Evolutionary conservation across 2,888 invertebrate genomes (phyloP), one percentile per base, ranked within the genome.

Genomic region (Lithophane socia): DNA sequence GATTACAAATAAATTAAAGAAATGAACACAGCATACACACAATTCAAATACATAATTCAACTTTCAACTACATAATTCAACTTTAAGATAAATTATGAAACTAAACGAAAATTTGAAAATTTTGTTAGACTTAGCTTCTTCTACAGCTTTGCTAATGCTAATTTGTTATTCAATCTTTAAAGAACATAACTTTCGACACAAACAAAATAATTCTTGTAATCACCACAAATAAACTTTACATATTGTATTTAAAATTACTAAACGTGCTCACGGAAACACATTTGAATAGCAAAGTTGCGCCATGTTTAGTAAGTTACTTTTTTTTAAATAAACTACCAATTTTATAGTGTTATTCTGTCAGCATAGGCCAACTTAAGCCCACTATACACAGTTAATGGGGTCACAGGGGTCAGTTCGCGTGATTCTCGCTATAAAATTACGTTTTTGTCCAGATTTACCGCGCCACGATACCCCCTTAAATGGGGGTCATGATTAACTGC

Each of bases 371-470:
- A 73, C 44, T 75, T 75, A 76, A 80, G 58, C 73, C 68, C 72
- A 71, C 79, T 73, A 65, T 80, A 86, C 70, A 58, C 85, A 86
- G 80, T 85, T 92, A 94, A 94, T 92, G 92, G 91, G 95, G 94
- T 94, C 93, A 90, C 83, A 82, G 90, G 92, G 95, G 95, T 95
- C 95, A 94, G 92, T 90, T 95, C 91, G 94, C 95, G 96, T 96
- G 96, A 94, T 94, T 91, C 92, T 82, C 89, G 90, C 94, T 91
- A 94, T 95, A 95, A 94, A 95, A 92, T 91, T 92, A 93, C 92
- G 91, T 94, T 95, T 95, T 95, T 93, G 94, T 92, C 91, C 92
- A 92, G 94, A 94, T 95, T 95, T 94, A 93, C 94, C 90, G 89
- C 86, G 85, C 91, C 89, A 89, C 92, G 93, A 93, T 92, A 93